Evolutionary conservation across 2,797 vertebrate species (phyloP).

Genomic region (Betta splendens): DNA sequence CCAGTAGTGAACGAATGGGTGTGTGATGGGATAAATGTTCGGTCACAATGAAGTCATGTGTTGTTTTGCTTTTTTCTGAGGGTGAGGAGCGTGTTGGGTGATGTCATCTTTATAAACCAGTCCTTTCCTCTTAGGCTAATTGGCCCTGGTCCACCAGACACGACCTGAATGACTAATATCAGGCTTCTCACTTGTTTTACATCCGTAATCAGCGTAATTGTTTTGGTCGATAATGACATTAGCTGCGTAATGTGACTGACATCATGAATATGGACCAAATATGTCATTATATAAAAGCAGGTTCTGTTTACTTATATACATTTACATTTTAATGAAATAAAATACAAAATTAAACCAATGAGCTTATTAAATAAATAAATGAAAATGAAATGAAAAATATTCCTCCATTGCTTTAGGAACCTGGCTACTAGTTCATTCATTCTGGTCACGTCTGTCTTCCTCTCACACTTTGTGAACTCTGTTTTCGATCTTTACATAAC

Average conservation of each 20-base stretch:
- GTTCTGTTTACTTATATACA: neutral
- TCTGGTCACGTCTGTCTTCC: constrained; percentile 6
- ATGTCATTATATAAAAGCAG: neutral
- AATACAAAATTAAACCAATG: too few species aligned
- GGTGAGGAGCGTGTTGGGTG: constrained; percentile 41
- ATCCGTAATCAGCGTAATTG: constrained; percentile 22
- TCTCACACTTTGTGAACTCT: constrained; percentile 23
- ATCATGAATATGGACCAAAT: constrained; percentile 2
- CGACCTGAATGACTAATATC: constrained; percentile 31
- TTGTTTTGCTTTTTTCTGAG: constrained; percentile 19
- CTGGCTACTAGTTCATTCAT: neutral
- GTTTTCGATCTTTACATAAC: constrained; percentile 39
- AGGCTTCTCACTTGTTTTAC: constrained; percentile 20
- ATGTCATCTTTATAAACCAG: constrained; percentile 64
- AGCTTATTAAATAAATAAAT: too few species aligned
- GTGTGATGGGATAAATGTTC: constrained; percentile 24
- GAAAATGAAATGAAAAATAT: too few species aligned
- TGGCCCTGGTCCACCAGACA: constrained; percentile 33
- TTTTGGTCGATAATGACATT: constrained; percentile 34
- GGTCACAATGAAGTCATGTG: constrained; percentile 41
- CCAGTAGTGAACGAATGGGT: too few species aligned
- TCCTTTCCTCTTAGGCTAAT: constrained; percentile 39
- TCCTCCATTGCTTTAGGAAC: neutral
- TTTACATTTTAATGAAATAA: too few species aligned
- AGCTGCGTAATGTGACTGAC: constrained; percentile 24